phyloP scores from a whole-genome alignment of 2,113 vertebrate species.

The Bubo blakistoni region DNA sequence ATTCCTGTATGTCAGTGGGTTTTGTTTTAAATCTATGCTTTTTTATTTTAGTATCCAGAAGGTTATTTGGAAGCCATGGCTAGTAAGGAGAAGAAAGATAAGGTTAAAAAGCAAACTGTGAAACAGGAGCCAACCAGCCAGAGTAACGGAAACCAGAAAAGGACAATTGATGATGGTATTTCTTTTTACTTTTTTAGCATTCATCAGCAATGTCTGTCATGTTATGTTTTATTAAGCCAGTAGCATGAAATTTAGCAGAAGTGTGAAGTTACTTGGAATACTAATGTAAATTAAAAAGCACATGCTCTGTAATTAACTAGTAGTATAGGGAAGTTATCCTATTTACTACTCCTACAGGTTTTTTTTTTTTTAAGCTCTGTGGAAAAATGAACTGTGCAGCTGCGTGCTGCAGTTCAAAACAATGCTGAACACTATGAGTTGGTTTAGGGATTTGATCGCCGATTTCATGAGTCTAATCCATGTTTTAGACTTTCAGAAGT shows the following conservation, averaged over 20 bases:
- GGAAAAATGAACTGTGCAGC: not conserved
- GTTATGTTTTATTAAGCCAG: not conserved
- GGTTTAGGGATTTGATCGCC: not conserved
- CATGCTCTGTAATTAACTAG: not conserved
- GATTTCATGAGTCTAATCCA: not conserved
- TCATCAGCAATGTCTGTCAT: not conserved
- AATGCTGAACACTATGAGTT: not conserved
- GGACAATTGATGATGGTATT: conserved; percentile 78
- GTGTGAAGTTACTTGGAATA: not conserved
- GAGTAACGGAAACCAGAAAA: conserved; percentile 84
- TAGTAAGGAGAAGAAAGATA: conserved; percentile 91
- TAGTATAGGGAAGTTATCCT: not conserved
- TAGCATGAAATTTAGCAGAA: not conserved
- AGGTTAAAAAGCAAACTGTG: conserved; percentile 79
- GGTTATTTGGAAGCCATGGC: conserved; percentile 94
- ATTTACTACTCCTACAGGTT: rapidly evolving
- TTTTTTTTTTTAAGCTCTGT: not conserved
- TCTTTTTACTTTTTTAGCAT: not conserved
- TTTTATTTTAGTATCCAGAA: conserved; percentile 86
- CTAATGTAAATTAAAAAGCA: not conserved
- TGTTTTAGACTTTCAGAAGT: not conserved
- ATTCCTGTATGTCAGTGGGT: not conserved
- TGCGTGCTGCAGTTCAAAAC: not conserved
- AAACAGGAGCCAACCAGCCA: conserved; percentile 76
- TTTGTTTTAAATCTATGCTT: not conserved